Conservation (phyloP, 2,888 invertebrate genomes). For the Rhagonycha lutea region DNA sequence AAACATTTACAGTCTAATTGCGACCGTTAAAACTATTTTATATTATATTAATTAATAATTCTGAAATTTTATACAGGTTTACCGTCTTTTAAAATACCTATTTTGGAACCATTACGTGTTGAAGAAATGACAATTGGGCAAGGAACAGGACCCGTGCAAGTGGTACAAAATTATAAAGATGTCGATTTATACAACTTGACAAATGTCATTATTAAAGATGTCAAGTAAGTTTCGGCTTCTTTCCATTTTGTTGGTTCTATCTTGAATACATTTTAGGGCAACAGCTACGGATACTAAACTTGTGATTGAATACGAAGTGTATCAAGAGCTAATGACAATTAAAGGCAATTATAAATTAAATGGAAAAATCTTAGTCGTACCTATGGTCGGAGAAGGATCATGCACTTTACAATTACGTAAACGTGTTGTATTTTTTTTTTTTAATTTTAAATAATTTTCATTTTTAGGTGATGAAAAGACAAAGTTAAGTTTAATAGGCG, state of each 20-base stretch:
- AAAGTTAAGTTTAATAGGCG: constrained; percentile 49
- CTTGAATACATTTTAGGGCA: not conserved
- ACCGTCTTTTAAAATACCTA: constrained; percentile 45
- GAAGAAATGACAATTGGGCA: constrained; percentile 52
- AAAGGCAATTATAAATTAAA: constrained; percentile 71
- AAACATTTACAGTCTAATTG: too few relatives aligned
- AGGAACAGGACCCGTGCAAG: constrained; percentile 64
- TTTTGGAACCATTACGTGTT: constrained; percentile 54
- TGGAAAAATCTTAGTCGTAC: constrained; percentile 68
- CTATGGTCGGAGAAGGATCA: constrained; percentile 69
- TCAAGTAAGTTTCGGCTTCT: constrained; percentile 54
- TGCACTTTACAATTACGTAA: constrained; percentile 70
- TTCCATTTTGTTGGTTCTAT: constrained; percentile 1
- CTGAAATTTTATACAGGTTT: not conserved
- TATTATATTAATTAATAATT: not conserved
- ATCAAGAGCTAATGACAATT: constrained; percentile 65
- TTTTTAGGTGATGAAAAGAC: constrained; percentile 5
- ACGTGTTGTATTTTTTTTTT: constrained; percentile 23
- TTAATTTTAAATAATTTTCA: not conserved
- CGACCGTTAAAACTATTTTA: too few relatives aligned
- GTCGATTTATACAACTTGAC: constrained; percentile 69
- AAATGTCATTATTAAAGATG: constrained; percentile 60
- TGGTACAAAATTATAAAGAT: constrained; percentile 70
- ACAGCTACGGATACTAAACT: constrained; percentile 48
- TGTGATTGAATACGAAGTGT: constrained; percentile 56